Percentiles rank a stretch among this genome's conserved stretches.
phyloP scores from a whole-genome alignment of 2,113 vertebrate genomes.

The Cololabis saira region DNA sequence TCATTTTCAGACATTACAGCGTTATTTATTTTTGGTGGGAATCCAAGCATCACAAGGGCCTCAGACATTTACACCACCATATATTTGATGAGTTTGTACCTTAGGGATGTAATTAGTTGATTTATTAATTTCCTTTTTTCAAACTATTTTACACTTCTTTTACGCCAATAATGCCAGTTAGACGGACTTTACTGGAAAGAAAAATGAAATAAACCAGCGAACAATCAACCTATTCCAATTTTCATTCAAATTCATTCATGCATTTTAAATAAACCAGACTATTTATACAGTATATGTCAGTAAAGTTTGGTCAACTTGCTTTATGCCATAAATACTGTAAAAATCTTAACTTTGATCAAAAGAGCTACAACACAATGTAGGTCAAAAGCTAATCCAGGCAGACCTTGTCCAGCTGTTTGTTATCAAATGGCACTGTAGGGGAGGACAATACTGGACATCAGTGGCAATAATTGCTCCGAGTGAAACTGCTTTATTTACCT shows the following conservation, averaged over 20 bases:
- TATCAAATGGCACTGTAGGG: not conserved
- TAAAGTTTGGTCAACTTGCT: constrained; percentile 13
- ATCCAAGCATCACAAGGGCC: too few relatives aligned
- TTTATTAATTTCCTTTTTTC: not conserved
- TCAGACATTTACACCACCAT: too few relatives aligned
- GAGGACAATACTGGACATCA: not conserved
- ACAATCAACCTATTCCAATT: not conserved
- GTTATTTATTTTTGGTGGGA: too few relatives aligned
- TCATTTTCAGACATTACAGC: too few relatives aligned
- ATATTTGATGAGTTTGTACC: too few relatives aligned
- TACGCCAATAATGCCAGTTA: not conserved
- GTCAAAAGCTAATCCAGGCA: constrained; percentile 20
- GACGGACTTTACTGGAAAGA: not conserved
- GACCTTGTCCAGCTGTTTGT: constrained; percentile 12
- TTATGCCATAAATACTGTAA: not conserved
- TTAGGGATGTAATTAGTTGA: not conserved
- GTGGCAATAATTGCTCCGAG: not conserved
- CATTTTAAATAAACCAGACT: not conserved
- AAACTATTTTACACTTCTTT: not conserved
- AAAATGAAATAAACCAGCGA: not conserved
- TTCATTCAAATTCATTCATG: constrained; percentile 11
- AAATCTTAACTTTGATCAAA: constrained; percentile 19
- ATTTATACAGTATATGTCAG: too few relatives aligned
- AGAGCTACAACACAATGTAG: constrained; percentile 8
- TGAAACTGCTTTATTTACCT: not conserved